phyloP scores from a whole-genome alignment of 1,140 invertebrate genomes.

The Bombyx mandarina region DNA sequence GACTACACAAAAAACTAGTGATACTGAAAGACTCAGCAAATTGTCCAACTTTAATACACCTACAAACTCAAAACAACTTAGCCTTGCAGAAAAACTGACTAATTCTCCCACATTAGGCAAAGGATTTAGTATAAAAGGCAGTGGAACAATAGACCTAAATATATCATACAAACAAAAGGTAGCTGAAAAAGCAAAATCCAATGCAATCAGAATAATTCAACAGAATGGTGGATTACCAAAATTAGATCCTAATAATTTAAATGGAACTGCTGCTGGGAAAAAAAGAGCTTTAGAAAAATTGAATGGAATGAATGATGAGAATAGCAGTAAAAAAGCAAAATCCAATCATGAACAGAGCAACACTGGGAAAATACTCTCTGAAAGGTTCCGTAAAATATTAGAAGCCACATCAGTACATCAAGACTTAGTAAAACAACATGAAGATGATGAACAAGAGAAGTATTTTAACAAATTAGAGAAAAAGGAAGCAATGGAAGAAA shows the following conservation, averaged over 20 bases:
- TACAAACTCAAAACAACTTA: constrained; percentile 18
- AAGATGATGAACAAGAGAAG: constrained; percentile 83
- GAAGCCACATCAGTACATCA: constrained; percentile 83
- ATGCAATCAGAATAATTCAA: constrained; percentile 78
- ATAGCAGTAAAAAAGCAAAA: constrained; percentile 62
- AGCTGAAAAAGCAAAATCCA: constrained; percentile 74
- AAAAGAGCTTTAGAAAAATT: constrained; percentile 68
- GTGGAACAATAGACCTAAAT: constrained; percentile 75
- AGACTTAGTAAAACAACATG: constrained; percentile 80
- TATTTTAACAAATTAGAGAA: constrained; percentile 91
- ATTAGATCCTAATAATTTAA: constrained; percentile 78
- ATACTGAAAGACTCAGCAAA: constrained; percentile 74
- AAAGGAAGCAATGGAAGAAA: constrained; percentile 93
- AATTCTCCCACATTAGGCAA: constrained; percentile 46
- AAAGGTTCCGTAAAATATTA: constrained; percentile 84
- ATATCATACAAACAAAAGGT: constrained; percentile 71
- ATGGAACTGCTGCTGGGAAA: constrained; percentile 72
- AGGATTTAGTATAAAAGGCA: constrained; percentile 59
- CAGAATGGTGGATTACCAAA: constrained; percentile 77
- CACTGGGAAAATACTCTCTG: constrained; percentile 68
- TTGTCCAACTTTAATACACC: constrained; percentile 45
- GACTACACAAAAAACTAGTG: constrained; percentile 71
- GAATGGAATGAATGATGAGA: constrained; percentile 48
- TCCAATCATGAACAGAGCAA: constrained; percentile 59
- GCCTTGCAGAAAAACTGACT: constrained; percentile 42